phyloP scores from a whole-genome alignment of 2,888 invertebrate species.

The Lepidocyrtoides sp. region DNA sequence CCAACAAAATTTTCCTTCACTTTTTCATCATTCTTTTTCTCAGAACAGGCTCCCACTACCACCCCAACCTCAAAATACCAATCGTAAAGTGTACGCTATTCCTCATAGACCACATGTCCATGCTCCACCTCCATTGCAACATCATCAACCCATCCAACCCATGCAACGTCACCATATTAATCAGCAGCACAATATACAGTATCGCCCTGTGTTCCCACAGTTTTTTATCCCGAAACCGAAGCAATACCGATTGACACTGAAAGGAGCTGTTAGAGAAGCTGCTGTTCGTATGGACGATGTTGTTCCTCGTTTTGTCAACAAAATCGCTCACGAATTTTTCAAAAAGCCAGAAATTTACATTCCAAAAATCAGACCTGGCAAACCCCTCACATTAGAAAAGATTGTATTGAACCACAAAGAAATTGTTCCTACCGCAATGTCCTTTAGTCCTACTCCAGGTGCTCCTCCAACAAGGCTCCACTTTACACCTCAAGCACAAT shows the following conservation, averaged over 20 bases:
- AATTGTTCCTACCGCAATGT: constrained; percentile 76
- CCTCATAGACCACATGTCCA: background rate
- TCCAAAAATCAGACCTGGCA: constrained; percentile 63
- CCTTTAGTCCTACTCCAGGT: constrained; percentile 68
- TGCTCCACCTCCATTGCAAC: background rate
- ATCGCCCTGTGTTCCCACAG: background rate
- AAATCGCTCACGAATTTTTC: constrained; percentile 73
- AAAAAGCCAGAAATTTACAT: constrained; percentile 72
- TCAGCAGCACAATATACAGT: constrained; percentile 15
- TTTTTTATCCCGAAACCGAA: constrained; percentile 64
- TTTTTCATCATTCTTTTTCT: background rate
- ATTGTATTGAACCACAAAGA: constrained; percentile 77
- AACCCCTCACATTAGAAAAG: constrained; percentile 55
- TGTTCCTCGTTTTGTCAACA: constrained; percentile 71
- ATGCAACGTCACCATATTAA: background rate
- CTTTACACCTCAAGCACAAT: constrained; percentile 69
- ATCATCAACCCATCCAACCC: background rate
- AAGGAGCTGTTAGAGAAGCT: constrained; percentile 46
- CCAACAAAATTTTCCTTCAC: background rate
- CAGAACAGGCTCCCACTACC: background rate
- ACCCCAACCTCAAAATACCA: background rate
- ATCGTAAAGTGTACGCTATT: constrained; percentile 18
- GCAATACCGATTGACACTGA: constrained; percentile 67
- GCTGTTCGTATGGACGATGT: constrained; percentile 61
- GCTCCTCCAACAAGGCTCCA: constrained; percentile 60